Base-by-base conservation (phyloP, 1,140 invertebrate genomes). In the Galendromus occidentalis region DNA sequence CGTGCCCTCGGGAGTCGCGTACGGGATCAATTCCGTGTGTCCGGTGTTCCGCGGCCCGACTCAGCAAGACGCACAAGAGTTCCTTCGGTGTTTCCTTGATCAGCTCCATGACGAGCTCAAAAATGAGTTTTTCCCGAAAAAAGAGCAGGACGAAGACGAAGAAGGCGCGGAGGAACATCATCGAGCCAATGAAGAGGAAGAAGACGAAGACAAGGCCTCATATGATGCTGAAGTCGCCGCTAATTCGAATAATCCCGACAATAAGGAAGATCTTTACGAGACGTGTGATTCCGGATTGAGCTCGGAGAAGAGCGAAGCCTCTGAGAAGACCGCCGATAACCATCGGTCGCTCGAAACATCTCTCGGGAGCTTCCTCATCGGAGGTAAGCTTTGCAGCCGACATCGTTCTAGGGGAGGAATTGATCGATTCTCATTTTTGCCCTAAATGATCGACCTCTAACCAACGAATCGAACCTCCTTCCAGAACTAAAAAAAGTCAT, bases 81-180 rank as follows among this genome's bases (percentile, higher is more conserved):
- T 98, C 76, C 78, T 98, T 4, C 80, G 94, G 6, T 96, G 92
- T 76, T 94, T 98, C 75, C 92, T 98, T 86, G 93, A 98, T 76
- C 88, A 96, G 73, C 76, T 98, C 65, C 93, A 98, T 72, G 91
- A 97, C 75, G 93, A 98, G 74, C 76, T 96, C 1, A 92, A 93
- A 71, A 81, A 85, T 67, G 51, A 59, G 22, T 59, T 20, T 9
- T 29, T 25, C 51, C 51, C 51, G 22, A 59, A 59, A 25, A 59
- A 9, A 25, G 51, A 59, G 5, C 25, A 29, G 20, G 45, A 20
- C 28, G 45, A 47, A 47, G 25, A 47, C 4, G 45, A 47, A 4
- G 45, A 28, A 28, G 14, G 17, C 28, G 51, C 33, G 2, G 51
- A 59, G 14, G 51, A 59, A 4, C 25, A 59, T 59, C 67, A 72